phyloP scores from a whole-genome alignment of 2,797 vertebrate genomes.

The Knipowitschia caucasica region DNA sequence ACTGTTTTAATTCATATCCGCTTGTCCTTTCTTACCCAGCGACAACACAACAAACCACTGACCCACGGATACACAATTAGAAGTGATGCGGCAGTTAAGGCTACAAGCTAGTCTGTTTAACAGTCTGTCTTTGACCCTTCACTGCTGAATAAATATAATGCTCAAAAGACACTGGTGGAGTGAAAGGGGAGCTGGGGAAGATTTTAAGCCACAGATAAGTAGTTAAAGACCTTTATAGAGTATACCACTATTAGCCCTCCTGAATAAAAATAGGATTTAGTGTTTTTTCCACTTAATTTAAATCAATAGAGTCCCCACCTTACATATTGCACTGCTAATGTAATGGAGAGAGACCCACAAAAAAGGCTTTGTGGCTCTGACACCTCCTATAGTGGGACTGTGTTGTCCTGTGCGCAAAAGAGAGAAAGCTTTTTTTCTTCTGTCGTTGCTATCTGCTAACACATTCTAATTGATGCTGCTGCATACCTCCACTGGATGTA shows the following conservation, averaged over 20 bases:
- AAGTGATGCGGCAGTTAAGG: constrained; percentile 82
- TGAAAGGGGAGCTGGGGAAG: constrained; percentile 74
- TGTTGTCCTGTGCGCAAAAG: constrained; percentile 86
- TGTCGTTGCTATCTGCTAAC: constrained; percentile 94
- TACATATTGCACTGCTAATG: constrained; percentile 99
- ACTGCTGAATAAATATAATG: constrained; percentile 83
- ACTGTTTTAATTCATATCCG: constrained; percentile 85
- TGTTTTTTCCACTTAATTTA: constrained; percentile 99
- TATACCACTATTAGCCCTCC: constrained; percentile 87
- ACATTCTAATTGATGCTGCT: constrained; percentile 99
- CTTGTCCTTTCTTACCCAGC: constrained; percentile 69
- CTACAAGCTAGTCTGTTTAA: constrained; percentile 82
- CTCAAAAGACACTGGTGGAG: constrained; percentile 72
- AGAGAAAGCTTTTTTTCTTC: constrained; percentile 91
- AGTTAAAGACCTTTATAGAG: constrained; percentile 86
- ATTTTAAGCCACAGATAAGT: constrained; percentile 86
- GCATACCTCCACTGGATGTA: constrained; percentile 95
- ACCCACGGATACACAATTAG: constrained; percentile 82
- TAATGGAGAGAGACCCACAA: constrained; percentile 91
- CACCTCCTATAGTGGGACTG: constrained; percentile 91
- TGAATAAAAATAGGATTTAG: constrained; percentile 99
- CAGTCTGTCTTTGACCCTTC: constrained; percentile 79
- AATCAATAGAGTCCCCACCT: constrained; percentile 99
- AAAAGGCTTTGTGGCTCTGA: constrained; percentile 94
- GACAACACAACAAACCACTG: constrained; percentile 80